These are phyloP conservation scores for Ambastaia sidthimunki DNA, from an alignment of 2,797 vertebrate species.

Conservation along the genomic window DNA sequence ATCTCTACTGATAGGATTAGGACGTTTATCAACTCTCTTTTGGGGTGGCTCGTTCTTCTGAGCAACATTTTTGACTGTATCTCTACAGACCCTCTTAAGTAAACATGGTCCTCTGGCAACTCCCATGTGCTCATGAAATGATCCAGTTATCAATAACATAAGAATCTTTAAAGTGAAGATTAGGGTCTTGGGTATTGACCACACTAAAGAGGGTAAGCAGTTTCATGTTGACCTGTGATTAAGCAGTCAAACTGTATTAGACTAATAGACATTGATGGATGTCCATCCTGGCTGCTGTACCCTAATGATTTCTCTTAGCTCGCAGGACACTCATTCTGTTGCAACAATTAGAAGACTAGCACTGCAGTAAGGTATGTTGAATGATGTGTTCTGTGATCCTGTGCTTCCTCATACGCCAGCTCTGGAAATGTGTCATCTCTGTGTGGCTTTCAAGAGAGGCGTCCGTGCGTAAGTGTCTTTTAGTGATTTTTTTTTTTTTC, in stretches of 20 bases:
- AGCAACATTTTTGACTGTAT: not conserved
- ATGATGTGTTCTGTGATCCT: conserved; percentile 61
- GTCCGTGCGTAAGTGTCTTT: conserved; percentile 44
- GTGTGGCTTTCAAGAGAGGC: conserved; percentile 34
- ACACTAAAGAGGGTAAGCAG: not conserved
- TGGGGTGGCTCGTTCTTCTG: not conserved
- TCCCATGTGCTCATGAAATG: not conserved
- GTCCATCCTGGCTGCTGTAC: conserved; percentile 3
- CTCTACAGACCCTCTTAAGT: not conserved
- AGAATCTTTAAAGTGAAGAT: not conserved
- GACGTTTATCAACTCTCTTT: conserved; percentile 12
- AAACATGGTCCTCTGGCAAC: not conserved
- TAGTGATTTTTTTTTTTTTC: not conserved
- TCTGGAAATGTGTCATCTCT: conserved; percentile 50
- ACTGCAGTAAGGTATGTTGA: conserved; percentile 44
- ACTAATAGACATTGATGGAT: conserved; percentile 47
- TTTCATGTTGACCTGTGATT: conserved; percentile 51
- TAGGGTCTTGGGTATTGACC: not conserved
- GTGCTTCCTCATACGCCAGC: conserved; percentile 58
- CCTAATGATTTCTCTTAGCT: not conserved
- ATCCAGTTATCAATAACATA: not conserved
- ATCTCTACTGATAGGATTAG: conserved; percentile 51
- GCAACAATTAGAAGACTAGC: not conserved
- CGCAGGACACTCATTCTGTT: not conserved
- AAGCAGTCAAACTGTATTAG: conserved; percentile 52